Conservation (phyloP, 2,113 vertebrate genomes). For the Caretta caretta region DNA sequence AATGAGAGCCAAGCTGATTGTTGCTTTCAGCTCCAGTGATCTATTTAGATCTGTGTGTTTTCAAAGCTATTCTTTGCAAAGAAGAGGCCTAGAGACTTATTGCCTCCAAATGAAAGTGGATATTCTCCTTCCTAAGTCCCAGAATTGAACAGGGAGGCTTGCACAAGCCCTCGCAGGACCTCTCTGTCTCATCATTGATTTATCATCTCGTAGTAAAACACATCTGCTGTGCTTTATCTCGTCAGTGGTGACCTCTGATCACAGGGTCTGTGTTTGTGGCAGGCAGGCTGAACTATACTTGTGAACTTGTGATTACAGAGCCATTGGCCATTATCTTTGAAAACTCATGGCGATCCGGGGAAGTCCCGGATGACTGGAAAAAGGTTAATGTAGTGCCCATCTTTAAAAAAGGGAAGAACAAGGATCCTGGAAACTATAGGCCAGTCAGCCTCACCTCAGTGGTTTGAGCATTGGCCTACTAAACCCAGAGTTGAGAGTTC, state of each 20-base stretch:
- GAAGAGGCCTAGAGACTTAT: background rate
- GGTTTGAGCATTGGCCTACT: too few relatives aligned
- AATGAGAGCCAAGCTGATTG: background rate
- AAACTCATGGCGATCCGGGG: too few relatives aligned
- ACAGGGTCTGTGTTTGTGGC: background rate
- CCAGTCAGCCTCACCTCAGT: too few relatives aligned
- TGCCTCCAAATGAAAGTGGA: background rate
- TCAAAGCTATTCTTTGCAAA: background rate
- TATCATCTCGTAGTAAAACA: background rate
- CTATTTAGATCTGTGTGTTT: background rate
- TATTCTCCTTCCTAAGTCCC: background rate
- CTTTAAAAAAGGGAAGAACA: too few relatives aligned
- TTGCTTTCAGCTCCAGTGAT: background rate
- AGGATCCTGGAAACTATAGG: too few relatives aligned
- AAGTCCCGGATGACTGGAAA: too few relatives aligned
- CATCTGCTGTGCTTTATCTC: background rate
- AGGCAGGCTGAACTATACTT: background rate
- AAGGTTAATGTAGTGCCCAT: too few relatives aligned
- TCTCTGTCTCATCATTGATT: background rate
- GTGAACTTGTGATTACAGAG: too few relatives aligned
- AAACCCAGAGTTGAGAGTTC: too few relatives aligned
- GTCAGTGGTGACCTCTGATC: background rate
- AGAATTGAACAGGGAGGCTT: background rate
- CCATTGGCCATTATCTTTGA: too few relatives aligned
- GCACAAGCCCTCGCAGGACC: background rate